phyloP scores from a whole-genome alignment of 2,113 vertebrate genomes.

The Anas platyrhynchos region DNA sequence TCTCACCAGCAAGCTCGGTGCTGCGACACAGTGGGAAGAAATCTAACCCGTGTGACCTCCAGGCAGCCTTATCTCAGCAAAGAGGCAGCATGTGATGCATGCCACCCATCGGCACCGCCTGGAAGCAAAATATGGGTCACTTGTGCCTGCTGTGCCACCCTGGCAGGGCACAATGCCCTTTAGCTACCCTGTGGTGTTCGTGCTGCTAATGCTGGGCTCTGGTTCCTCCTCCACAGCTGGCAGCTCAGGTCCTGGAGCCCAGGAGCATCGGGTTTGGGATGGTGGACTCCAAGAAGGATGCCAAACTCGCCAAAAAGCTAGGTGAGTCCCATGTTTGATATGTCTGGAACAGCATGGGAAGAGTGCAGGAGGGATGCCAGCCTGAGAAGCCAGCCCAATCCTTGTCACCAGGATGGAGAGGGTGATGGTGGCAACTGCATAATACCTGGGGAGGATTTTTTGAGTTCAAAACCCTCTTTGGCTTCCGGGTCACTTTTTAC shows the following conservation, averaged over 20 bases:
- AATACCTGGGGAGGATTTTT: background rate
- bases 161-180: background rate
- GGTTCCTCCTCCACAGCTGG: slow-evolving; percentile 77
- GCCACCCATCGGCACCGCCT: background rate
- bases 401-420: background rate
- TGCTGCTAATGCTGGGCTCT: background rate
- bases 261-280: slow-evolving; percentile 92
- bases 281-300: slow-evolving; percentile 92
- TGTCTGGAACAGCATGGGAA: background rate
- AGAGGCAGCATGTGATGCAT: background rate
- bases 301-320: slow-evolving; percentile 93
- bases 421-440: background rate
- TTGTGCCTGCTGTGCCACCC: background rate
- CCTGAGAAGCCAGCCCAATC: background rate
- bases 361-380: background rate
- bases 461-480: background rate
- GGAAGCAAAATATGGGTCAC: slow-evolving; percentile 38
- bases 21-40: slow-evolving; percentile 14
- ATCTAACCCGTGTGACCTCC: slow-evolving; percentile 24
- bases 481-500: background rate
- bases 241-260: slow-evolving; percentile 91
- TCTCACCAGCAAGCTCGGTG: background rate
- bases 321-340: slow-evolving; percentile 76
- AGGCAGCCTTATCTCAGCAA: background rate
- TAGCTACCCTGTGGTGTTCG: background rate